Evolutionary conservation across 2,797 vertebrate genomes (phyloP).

Genomic region (Xiphophorus birchmanni): DNA sequence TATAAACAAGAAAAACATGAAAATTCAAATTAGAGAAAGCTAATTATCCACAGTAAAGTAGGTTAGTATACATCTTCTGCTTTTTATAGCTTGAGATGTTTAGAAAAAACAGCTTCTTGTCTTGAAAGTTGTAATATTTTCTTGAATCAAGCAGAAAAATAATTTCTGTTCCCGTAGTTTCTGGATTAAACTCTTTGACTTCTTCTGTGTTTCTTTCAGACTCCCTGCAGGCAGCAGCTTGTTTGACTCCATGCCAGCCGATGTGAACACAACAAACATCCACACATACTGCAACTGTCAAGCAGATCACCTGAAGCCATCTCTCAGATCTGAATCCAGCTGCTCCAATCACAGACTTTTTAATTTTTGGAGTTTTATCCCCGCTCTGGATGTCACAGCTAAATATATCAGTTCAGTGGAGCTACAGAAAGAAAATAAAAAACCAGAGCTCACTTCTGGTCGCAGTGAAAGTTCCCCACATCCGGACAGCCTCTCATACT

Average conservation of each 20-base stretch:
- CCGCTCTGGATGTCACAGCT: conserved; percentile 84
- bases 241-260: conserved; percentile 82
- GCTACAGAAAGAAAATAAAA: conserved; percentile 57
- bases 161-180: not conserved
- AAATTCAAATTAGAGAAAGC: too few species aligned
- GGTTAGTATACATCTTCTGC: not conserved
- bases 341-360: conserved; percentile 77
- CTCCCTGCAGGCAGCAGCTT: conserved; percentile 85
- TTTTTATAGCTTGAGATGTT: not conserved
- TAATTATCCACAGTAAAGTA: too few species aligned
- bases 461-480: conserved; percentile 41
- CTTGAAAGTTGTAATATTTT: not conserved
- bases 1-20: too few species aligned
- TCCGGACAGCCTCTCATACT: conserved; percentile 82
- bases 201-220: not conserved
- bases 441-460: conserved; percentile 28
- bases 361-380: conserved; percentile 81
- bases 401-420: conserved; percentile 79
- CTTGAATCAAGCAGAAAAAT: not conserved
- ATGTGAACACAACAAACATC: conserved; percentile 50
- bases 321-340: conserved; percentile 49
- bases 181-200: not conserved
- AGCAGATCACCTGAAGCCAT: conserved; percentile 41
- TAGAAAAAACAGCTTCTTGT: not conserved
- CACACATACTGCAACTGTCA: conserved; percentile 81